phyloP scores from a whole-genome alignment of 2,113 vertebrate genomes.

The Accipiter cooperii region DNA sequence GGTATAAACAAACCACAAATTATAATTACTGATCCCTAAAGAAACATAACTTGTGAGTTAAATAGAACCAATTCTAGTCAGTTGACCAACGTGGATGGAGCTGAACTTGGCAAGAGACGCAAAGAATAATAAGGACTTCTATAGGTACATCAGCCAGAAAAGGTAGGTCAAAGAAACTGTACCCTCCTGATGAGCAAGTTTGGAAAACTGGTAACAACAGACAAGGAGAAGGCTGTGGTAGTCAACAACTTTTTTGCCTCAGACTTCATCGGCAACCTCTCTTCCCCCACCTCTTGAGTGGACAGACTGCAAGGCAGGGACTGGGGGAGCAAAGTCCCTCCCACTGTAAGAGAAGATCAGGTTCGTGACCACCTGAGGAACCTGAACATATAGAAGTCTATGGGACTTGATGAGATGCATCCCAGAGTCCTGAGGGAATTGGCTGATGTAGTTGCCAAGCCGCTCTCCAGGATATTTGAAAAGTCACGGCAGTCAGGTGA shows the following conservation, averaged over 20 bases:
- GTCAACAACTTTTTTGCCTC: neutral
- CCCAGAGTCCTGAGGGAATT: too few relatives aligned
- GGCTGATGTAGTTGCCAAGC: too few relatives aligned
- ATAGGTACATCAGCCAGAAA: neutral
- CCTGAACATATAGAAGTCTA: neutral
- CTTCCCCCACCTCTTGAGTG: neutral
- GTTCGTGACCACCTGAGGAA: neutral
- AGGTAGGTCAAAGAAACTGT: neutral
- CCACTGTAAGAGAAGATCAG: neutral
- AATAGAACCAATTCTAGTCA: neutral
- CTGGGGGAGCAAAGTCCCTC: neutral
- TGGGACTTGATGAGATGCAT: neutral
- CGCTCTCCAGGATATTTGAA: too few relatives aligned
- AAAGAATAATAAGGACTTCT: neutral
- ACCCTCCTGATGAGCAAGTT: neutral
- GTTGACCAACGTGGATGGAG: neutral
- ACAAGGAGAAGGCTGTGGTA: neutral
- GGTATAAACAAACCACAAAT: conserved; percentile 12
- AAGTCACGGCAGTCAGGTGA: too few relatives aligned
- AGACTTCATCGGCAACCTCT: neutral
- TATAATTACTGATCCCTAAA: neutral
- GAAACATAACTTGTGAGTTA: neutral
- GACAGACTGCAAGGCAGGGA: neutral
- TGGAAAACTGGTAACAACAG: neutral
- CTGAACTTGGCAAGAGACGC: neutral